A percentile compares a stretch with the other conserved stretches of the same genome.
Conservation (phyloP, 1,140 invertebrate species). For the Pemphigus obesinymphae region DNA sequence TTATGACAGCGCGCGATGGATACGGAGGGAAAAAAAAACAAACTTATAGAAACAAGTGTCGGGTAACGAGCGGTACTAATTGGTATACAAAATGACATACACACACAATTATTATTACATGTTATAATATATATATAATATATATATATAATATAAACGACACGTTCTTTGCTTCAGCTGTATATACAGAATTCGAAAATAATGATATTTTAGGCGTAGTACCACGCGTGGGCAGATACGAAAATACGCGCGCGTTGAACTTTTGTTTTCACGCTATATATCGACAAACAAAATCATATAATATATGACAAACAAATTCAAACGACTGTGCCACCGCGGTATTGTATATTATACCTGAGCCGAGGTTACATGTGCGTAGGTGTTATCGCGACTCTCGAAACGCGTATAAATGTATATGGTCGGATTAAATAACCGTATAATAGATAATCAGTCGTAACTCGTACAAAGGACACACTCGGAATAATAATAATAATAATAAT, state of each 20-base stretch:
- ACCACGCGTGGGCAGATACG: neutral
- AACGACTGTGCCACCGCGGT: neutral
- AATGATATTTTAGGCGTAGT: neutral
- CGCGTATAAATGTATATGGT: too few species aligned
- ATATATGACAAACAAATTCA: neutral
- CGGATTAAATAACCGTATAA: too few species aligned
- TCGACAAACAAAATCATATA: neutral
- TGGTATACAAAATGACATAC: conserved; percentile 7
- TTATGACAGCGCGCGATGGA: neutral
- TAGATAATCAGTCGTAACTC: neutral
- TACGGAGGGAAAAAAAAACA: neutral
- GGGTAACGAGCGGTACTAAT: conserved; percentile 38
- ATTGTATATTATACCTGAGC: neutral
- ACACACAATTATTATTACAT: neutral
- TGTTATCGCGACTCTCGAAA: neutral
- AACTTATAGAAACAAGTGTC: conserved; percentile 30
- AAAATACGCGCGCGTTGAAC: neutral
- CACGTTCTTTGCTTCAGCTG: neutral
- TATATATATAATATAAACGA: neutral
- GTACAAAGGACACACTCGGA: neutral
- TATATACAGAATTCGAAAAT: too few species aligned
- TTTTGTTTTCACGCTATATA: neutral
- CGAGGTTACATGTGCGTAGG: neutral
- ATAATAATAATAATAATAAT: neutral
- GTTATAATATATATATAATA: neutral